Percentiles rank a stretch among this genome's conserved stretches.
These are phyloP conservation scores for Lateolabrax maculatus DNA, from an alignment of 2,797 vertebrate species.

Conservation along the genomic window DNA sequence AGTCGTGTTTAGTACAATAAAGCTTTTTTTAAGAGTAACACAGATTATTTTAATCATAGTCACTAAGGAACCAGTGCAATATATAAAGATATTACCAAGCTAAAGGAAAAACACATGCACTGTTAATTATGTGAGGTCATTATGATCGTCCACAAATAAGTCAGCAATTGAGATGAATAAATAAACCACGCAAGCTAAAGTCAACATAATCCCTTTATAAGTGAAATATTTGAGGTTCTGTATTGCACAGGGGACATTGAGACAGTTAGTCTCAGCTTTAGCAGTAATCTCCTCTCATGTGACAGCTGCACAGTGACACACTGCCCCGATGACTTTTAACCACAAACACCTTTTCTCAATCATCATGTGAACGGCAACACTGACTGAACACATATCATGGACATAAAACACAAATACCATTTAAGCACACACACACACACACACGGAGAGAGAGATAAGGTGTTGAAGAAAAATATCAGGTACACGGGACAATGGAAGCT, in stretches of 20 bases:
- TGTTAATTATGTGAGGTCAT: not conserved
- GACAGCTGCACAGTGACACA: constrained; percentile 46
- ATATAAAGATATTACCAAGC: not conserved
- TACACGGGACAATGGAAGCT: constrained; percentile 32
- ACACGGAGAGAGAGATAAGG: not conserved
- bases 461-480: constrained; percentile 24
- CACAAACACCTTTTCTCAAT: constrained; percentile 40
- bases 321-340: constrained; percentile 40
- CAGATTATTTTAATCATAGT: not conserved
- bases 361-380: constrained; percentile 25
- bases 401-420: constrained; percentile 15
- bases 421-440: constrained; percentile 1
- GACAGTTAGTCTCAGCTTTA: constrained; percentile 27
- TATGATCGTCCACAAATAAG: not conserved
- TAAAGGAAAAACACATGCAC: not conserved
- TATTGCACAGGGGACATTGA: constrained; percentile 31
- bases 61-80: not conserved
- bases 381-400: constrained; percentile 15
- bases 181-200: not conserved
- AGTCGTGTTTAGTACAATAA: not conserved
- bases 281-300: constrained; percentile 50
- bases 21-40: not conserved
- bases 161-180: not conserved
- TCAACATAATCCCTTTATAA: constrained; percentile 18
- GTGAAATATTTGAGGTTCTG: constrained; percentile 19